A percentile compares a stretch with the other conserved stretches of the same genome.
Evolutionary conservation across 1,140 invertebrate species (phyloP).

Genomic region (Cotesia chilonis): DNA sequence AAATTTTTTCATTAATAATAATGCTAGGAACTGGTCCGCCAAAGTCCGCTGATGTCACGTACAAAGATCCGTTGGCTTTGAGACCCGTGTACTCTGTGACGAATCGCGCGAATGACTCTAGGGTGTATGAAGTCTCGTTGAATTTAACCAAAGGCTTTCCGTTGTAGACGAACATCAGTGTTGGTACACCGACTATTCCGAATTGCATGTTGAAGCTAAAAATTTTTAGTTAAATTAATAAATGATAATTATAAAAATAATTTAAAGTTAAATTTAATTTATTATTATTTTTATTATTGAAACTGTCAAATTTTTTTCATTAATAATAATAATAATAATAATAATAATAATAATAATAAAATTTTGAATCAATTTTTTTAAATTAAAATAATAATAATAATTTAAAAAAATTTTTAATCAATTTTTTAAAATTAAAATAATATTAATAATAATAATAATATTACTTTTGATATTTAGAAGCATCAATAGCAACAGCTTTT

Average conservation of each 20-base stretch:
- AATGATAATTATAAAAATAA: not conserved
- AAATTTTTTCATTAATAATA: too few species aligned
- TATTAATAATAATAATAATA: too few species aligned
- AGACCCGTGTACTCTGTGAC: constrained; percentile 82
- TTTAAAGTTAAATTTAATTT: too few species aligned
- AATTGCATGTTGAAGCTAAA: constrained; percentile 87
- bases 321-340: too few species aligned
- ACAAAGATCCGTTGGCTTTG: constrained; percentile 69
- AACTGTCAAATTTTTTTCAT: too few species aligned
- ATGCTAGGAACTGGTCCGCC: constrained; percentile 78
- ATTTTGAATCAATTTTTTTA: too few species aligned
- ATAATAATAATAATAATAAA: too few species aligned
- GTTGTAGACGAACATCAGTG: constrained; percentile 92
- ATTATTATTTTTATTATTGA: too few species aligned
- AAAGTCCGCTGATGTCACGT: constrained; percentile 81
- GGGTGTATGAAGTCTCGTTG: constrained; percentile 83
- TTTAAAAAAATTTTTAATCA: too few species aligned
- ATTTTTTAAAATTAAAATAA: too few species aligned
- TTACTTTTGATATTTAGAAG: constrained; percentile 81
- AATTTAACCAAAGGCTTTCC: constrained; percentile 86
- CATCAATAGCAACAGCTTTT: constrained; percentile 90
- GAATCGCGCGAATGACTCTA: constrained; percentile 84
- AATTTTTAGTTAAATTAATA: constrained; percentile 29
- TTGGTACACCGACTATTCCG: constrained; percentile 93
- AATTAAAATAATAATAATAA: too few species aligned